Conservation (phyloP, 2,113 vertebrate genomes). For the Microtus ochrogaster region DNA sequence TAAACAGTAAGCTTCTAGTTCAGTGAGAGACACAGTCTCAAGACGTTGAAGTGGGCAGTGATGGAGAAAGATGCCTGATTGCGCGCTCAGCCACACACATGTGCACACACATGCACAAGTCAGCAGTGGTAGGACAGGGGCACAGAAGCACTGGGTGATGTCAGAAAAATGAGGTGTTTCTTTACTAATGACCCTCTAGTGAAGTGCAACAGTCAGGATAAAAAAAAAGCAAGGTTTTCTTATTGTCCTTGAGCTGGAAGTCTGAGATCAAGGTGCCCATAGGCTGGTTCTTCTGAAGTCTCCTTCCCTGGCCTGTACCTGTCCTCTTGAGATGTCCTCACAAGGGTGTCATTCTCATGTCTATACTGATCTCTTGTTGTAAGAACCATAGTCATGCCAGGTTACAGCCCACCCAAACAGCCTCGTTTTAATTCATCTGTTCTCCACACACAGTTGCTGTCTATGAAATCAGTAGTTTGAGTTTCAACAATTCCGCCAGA, state of each 20-base stretch:
- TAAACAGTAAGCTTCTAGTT: background rate
- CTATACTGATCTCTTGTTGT: accelerated
- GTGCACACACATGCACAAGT: background rate
- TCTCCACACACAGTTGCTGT: accelerated
- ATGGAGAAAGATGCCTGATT: background rate
- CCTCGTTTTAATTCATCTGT: background rate
- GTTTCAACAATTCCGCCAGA: accelerated
- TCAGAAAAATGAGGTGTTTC: accelerated
- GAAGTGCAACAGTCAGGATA: accelerated
- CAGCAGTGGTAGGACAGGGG: background rate
- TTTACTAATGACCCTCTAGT: accelerated
- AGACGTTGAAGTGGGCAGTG: no score
- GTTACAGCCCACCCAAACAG: background rate
- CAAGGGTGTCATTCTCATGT: accelerated
- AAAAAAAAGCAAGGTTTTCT: accelerated
- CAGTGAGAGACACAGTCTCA: background rate
- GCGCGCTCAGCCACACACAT: background rate
- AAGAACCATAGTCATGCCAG: accelerated
- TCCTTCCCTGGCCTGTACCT: background rate
- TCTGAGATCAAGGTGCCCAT: accelerated
- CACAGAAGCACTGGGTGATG: background rate
- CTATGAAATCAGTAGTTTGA: background rate
- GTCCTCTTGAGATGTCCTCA: background rate
- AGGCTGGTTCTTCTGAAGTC: background rate
- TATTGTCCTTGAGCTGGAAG: background rate